phyloP scores from a whole-genome alignment of 2,797 vertebrate species.

The Fratercula arctica region DNA sequence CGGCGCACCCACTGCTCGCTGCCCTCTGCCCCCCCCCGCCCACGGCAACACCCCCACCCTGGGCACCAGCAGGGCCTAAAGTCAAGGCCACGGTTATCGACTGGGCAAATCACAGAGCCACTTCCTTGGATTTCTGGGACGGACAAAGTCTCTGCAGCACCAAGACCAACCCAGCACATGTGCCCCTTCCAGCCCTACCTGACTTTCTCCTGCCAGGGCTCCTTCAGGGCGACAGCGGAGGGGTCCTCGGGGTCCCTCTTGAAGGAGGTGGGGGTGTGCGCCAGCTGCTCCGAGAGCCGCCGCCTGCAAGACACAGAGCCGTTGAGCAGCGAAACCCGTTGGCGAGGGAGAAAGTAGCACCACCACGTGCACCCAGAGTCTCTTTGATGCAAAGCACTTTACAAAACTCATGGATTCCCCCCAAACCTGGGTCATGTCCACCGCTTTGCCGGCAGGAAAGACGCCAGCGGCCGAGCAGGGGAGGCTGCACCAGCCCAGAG shows the following conservation, averaged over 20 bases:
- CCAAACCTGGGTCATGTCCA: not conserved
- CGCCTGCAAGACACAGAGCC: constrained; percentile 73
- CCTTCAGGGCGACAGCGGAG: constrained; percentile 94
- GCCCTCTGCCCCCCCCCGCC: not conserved
- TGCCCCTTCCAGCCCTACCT: constrained; percentile 69
- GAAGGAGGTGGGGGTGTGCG: constrained; percentile 93
- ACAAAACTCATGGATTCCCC: not conserved
- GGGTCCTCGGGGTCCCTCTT: constrained; percentile 93
- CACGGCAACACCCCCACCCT: accelerated
- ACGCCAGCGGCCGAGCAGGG: accelerated
- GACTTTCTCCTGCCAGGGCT: constrained; percentile 98
- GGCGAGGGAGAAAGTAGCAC: not conserved
- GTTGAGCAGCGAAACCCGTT: accelerated
- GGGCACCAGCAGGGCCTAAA: too few relatives aligned
- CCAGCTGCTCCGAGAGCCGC: constrained; percentile 92
- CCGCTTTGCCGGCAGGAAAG: accelerated
- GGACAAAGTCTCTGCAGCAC: accelerated
- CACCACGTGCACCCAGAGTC: not conserved
- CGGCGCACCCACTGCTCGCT: not conserved
- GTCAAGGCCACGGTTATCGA: not conserved
- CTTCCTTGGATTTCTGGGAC: accelerated
- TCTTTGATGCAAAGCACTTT: not conserved
- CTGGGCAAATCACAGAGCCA: accelerated
- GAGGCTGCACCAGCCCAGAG: not conserved
- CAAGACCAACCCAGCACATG: accelerated